Base-by-base conservation (phyloP, 2,797 vertebrate species). In the Anas georgica region DNA sequence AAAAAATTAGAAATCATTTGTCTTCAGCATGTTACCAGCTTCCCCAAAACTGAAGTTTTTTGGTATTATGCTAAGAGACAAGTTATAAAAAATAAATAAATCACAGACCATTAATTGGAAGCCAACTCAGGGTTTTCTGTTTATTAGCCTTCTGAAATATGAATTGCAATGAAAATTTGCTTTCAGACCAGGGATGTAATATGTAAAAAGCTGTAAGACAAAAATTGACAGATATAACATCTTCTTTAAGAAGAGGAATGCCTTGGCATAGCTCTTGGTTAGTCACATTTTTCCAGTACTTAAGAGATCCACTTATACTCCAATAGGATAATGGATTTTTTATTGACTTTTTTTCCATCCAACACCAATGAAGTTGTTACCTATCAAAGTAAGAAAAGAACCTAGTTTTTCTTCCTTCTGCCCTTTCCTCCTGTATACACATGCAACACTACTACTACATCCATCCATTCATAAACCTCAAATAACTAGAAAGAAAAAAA, bases 131-230 rank as follows among this genome's bases (percentile, higher is more conserved):
- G 66, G 78, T 13, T 62, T 93, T 77, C 70, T 35, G 72, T 84
- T 95, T 83, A 66, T 88, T 25, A 92, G 79, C 75, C 86, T 84
- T 50, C 64, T 69, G 33, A 83, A 77, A 79, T 77, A 92, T 52
- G 21, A 96, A 97, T 64, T 85, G 29, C 29, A 93, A 92, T 69
- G 41, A 96, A 89, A 86, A 92, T 91, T 84, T 95, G 62, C 62
- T 91, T 91, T 91, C 86, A 85, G 35, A 83, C 23, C 29, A 81
- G n/a, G 46, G 56, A 70, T 75, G 76, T 82, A 60, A 94, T 72
- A 83, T 64, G 35, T 86, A 88, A 95, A 95, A 95, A 86, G 33
- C 37, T 88, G 28, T 33, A 86, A 92, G 84, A 76, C 20, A 21
- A 92, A 68, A 93, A 90, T 68, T 56, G 43, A 26, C 14, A 60